Conservation (phyloP, 35 echinoderm and acorn worm species). For the Apostichopus parvimensis region DNA sequence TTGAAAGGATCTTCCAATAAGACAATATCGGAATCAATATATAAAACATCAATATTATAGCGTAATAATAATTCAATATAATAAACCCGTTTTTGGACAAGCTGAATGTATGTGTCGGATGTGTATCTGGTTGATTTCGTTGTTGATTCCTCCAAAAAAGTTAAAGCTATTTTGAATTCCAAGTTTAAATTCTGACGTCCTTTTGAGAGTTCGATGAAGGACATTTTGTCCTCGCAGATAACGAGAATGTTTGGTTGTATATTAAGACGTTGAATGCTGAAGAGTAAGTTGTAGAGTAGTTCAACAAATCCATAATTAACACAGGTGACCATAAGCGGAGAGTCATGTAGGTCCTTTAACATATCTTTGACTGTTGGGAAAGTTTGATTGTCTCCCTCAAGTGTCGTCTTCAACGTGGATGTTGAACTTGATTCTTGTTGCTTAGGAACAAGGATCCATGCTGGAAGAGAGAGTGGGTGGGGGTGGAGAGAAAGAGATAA, state of each 20-base stretch:
- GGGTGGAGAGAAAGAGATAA: no score
- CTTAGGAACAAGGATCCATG: no score
- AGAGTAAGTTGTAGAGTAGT: slow-evolving; percentile 8
- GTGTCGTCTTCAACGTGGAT: no score
- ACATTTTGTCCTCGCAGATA: slow-evolving; percentile 22
- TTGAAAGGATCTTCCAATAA: slow-evolving; percentile 26
- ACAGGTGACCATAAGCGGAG: neutral
- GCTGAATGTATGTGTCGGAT: neutral
- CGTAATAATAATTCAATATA: slow-evolving; percentile 9
- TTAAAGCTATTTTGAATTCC: neutral
- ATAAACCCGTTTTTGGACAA: slow-evolving; percentile 32
- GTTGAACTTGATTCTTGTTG: no score
- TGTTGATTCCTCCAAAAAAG: neutral
- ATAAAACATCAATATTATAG: slow-evolving; percentile 1
- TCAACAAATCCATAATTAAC: slow-evolving; percentile 29
- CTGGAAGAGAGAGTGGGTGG: no score
- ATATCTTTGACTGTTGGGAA: neutral
- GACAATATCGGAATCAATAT: slow-evolving; percentile 23
- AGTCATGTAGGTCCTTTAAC: neutral
- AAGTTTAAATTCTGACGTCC: neutral
- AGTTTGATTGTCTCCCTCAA: no score
- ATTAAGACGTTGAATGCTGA: slow-evolving; percentile 17
- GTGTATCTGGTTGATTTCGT: neutral
- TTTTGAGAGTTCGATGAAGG: neutral
- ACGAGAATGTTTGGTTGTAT: slow-evolving; percentile 11